Evolutionary conservation across 2,888 invertebrate species (phyloP), one percentile per base, ranked within the genome.

Genomic region (Panopea generosa): DNA sequence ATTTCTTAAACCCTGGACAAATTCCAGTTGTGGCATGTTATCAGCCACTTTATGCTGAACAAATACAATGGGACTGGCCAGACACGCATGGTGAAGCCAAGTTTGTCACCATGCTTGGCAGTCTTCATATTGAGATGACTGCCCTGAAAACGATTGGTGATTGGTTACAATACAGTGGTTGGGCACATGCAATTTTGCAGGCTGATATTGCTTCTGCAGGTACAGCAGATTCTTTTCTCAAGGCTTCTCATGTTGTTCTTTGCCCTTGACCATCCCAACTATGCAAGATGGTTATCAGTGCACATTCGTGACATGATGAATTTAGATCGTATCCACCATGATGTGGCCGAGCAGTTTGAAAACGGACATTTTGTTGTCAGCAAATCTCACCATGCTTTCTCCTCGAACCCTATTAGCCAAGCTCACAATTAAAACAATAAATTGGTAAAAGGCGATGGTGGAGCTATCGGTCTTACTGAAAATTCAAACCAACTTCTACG

Each of bases 71-170:
- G 69, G n/a, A n/a, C 16, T 69, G 60, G 55, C 65, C 75, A 16
- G 67, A 87, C 0, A 26, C 43, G 16, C 77, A 83, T 72, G 87
- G 86, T 9, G 87, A 89, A 47, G 79, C 84, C 14, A 77, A 82
- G 29, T 69, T 78, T 56, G 78, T 89, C 4, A 62, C 88, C 4
- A 82, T 89, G 82, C 70, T 90, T 56, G 88, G 88, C 16, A 88
- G 89, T 20, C 67, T 90, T 45, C 89, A 90, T 65, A 87, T 84
- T 57, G 87, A 89, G 61, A 82, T 87, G 82, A 84, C 85, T n/a
- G 60, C 75, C 16, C 65, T 87, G 70, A 84, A 77, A 50, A 57
- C 82, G 7, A 16, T 88, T 9, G 87, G 87, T 7, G 63, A 72
- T 55, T 63, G 69, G 57, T 69, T 89, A 2, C 49, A 83, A n/a